These are phyloP conservation scores for Apamea monoglypha DNA, from an alignment of 2,888 invertebrate genomes.

Conservation along the genomic window DNA sequence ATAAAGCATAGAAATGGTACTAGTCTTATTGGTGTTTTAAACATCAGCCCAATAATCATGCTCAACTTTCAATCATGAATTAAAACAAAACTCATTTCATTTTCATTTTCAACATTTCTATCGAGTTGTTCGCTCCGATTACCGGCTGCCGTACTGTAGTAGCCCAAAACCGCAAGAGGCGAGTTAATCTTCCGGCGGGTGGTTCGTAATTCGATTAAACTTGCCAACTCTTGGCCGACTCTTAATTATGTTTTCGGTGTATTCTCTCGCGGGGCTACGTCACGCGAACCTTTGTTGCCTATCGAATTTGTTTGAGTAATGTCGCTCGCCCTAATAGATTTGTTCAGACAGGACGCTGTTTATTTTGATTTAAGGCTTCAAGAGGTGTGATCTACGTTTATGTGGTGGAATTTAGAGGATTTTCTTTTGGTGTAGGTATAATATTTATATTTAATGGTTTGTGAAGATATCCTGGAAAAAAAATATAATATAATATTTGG, in stretches of 20 bases:
- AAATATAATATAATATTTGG: not conserved
- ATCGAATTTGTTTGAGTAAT: slow-evolving; percentile 66
- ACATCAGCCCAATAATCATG: not conserved
- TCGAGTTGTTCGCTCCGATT: slow-evolving; percentile 49
- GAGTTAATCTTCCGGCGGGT: slow-evolving; percentile 73
- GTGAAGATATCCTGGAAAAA: not conserved
- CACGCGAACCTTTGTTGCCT: slow-evolving; percentile 68
- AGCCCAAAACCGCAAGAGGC: slow-evolving; percentile 70
- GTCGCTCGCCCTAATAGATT: slow-evolving; percentile 59
- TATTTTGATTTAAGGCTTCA: slow-evolving; percentile 38
- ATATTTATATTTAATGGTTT: not conserved
- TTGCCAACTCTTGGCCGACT: slow-evolving; percentile 75
- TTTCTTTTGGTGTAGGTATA: not conserved
- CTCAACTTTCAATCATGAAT: not conserved
- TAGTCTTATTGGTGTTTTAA: not conserved
- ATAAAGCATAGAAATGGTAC: not conserved
- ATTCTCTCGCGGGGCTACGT: slow-evolving; percentile 63
- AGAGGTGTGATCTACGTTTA: not conserved
- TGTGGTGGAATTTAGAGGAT: not conserved
- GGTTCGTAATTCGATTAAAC: slow-evolving; percentile 83
- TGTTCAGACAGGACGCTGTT: slow-evolving; percentile 42
- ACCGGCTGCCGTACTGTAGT: slow-evolving; percentile 43
- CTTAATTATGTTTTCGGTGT: slow-evolving; percentile 76
- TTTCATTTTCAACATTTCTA: no score
- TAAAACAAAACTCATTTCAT: slow-evolving; percentile 36